Percentiles rank a stretch among this genome's conserved stretches.
phyloP scores from a whole-genome alignment of 2,888 invertebrate genomes.

The Seira musarum region DNA sequence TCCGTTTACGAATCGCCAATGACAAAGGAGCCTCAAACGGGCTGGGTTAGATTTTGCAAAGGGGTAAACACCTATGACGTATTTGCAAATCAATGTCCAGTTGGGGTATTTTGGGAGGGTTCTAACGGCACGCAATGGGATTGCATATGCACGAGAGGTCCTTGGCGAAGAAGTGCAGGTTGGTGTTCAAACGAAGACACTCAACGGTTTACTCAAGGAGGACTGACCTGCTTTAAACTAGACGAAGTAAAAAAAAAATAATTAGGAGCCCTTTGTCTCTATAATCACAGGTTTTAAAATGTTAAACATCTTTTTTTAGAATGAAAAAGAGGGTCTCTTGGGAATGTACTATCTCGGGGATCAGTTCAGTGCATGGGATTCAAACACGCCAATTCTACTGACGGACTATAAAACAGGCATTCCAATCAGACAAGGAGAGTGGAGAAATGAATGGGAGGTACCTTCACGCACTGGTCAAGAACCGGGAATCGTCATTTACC shows the following conservation, averaged over 20 bases:
- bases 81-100: conserved; percentile 64
- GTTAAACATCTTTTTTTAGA: conserved; percentile 18
- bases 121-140: conserved; percentile 56
- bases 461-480: conserved; percentile 23
- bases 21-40: conserved; percentile 41
- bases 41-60: conserved; percentile 61
- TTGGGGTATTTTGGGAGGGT: conserved; percentile 60
- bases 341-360: conserved; percentile 61
- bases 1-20: conserved; percentile 45
- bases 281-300: neutral
- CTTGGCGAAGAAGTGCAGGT: conserved; percentile 57
- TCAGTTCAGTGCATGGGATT: conserved; percentile 55
- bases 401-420: conserved; percentile 59
- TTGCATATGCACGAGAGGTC: conserved; percentile 64
- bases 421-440: conserved; percentile 43
- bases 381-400: conserved; percentile 50
- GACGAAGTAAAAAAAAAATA: conserved; percentile 42
- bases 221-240: conserved; percentile 54
- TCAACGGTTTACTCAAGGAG: conserved; percentile 55
- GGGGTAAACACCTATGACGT: conserved; percentile 45
- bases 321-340: conserved; percentile 33
- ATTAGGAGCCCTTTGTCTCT: neutral
- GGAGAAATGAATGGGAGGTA: conserved; percentile 48
- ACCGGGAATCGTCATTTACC: conserved; percentile 52
- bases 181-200: conserved; percentile 59